Evolutionary conservation across 2,888 invertebrate genomes (phyloP).

Genomic region (Lysandra bellargus): DNA sequence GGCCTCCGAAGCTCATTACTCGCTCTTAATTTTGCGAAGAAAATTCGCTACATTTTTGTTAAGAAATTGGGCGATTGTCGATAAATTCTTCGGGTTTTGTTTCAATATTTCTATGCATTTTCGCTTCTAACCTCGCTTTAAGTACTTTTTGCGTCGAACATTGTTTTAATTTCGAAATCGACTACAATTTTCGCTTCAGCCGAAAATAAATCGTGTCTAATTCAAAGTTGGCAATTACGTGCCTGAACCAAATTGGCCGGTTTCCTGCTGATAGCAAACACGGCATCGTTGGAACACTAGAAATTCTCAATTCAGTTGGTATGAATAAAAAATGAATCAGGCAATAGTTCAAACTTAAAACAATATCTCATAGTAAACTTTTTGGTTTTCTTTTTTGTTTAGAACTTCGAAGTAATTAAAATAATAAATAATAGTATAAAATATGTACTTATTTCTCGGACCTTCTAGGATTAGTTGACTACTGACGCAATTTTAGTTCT

Average conservation of each 20-base stretch:
- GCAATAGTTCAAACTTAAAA: background rate
- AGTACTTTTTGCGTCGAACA: background rate
- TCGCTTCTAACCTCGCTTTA: background rate
- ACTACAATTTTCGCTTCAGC: slow-evolving; percentile 13
- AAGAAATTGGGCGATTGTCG: background rate
- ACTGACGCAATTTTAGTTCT: too few species aligned
- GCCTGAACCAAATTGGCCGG: slow-evolving; percentile 20
- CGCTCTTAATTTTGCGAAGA: background rate
- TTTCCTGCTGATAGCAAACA: slow-evolving; percentile 23
- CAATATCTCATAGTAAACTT: background rate
- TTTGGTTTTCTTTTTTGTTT: too few species aligned
- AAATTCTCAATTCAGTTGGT: background rate
- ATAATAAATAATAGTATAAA: too few species aligned
- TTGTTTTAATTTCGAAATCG: background rate
- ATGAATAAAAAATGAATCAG: background rate
- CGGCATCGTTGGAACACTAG: slow-evolving; percentile 2
- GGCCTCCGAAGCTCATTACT: slow-evolving; percentile 7
- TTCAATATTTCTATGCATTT: background rate
- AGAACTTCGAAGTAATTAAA: too few species aligned
- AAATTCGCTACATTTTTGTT: slow-evolving; percentile 4
- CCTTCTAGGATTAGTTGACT: too few species aligned
- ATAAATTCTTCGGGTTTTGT: background rate
- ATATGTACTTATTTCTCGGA: too few species aligned
- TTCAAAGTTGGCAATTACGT: slow-evolving; percentile 28
- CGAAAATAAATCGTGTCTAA: slow-evolving; percentile 16